Evolutionary conservation across 2,888 invertebrate genomes (phyloP), one percentile per base, ranked within the genome.

Genomic region (Eudasyphora cyanicolor): DNA sequence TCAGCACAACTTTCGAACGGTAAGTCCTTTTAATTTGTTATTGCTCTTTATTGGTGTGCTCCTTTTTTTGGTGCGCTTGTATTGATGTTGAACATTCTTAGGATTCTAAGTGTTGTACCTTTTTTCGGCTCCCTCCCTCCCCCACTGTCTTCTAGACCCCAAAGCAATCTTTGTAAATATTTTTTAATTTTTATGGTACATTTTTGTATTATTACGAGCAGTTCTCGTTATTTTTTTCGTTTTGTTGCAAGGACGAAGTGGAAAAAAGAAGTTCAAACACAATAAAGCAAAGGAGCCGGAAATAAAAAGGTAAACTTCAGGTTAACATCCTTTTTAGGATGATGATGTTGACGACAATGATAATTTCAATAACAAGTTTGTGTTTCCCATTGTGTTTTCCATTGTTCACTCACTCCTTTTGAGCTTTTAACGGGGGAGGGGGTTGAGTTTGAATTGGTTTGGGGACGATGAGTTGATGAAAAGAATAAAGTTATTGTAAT

Each of bases 301-400:
- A 32, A 70, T 27, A 19, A 70, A 79, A 64, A 57, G 32, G 51
- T 32, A 76, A 57, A 49, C n/a, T 42, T 42, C 67, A 67, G 67
- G 4, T 17, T 32, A 62, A 62, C 67, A 35, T 35, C 64, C 35
- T 57, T n/a, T n/a, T 57, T 14, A 57, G 14, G 12, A 19, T 19
- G 21, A 21, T 21, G 54, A 24, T 27, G 24, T 12, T 57, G 64
- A 35, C 7, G 57, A 57, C 10, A 8, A 69, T 76, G 62, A 74
- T 60, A 71, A 73, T 81, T 84, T 84, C 78, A 84, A 81, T 81
- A 84, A 81, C 67, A 84, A 81, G 74, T 67, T 38, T 64, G 10
- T 64, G 42, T 64, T 64, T 38, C 19, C 19, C 8, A 0, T 42
- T 17, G 35, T 17, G 35, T 64, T 2, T 64, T 17, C 5, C 62